Base-by-base conservation (phyloP, 2,797 vertebrate genomes). In the Mus caroli region DNA sequence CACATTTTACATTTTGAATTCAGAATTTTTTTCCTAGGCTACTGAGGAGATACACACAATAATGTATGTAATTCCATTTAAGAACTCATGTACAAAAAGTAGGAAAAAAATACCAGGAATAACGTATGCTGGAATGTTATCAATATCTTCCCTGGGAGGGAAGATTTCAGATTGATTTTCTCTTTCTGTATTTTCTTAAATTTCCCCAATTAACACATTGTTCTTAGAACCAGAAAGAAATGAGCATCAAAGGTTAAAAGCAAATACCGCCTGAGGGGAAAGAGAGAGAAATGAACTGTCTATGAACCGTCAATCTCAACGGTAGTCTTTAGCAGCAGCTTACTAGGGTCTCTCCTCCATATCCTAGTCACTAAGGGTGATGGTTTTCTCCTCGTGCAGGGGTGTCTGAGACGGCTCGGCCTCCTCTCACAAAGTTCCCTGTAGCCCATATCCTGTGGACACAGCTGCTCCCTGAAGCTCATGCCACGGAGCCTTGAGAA, bases 131-230 rank as follows among this genome's bases (percentile, higher is more conserved):
- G 43, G 83, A 89, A 94, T 60, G 13, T 88, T 91, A 94, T 69
- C 24, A 69, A 7, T 86, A 54, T 77, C 92, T 92, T 85, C 86
- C 90, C 73, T 52, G 52, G 62, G 82, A 37, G 4, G 46, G 76
- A 89, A 75, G 46, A 77, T 52, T 85, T 90, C 73, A 76, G 73
- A 67, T 24, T 89, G 43, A 64, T 60, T 84, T 64, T 76, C 83
- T 69, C 84, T 89, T 86, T 90, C 43, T 82, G 14, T 13, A 58
- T 94, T 88, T 97, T 80, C 93, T 87, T 90, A 62, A 83, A 78
- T 87, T 67, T 80, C 83, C 85, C 64, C 62, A 88, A 91, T 73
- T 34, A 95, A 80, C 15, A 73, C 20, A 7, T 31, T 82, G 75
- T 34, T 88, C 84, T 94, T 77, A 56, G 52, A 94, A 76, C 46